Conservation (phyloP, 2,113 vertebrate genomes). For the Plecotus auritus region DNA sequence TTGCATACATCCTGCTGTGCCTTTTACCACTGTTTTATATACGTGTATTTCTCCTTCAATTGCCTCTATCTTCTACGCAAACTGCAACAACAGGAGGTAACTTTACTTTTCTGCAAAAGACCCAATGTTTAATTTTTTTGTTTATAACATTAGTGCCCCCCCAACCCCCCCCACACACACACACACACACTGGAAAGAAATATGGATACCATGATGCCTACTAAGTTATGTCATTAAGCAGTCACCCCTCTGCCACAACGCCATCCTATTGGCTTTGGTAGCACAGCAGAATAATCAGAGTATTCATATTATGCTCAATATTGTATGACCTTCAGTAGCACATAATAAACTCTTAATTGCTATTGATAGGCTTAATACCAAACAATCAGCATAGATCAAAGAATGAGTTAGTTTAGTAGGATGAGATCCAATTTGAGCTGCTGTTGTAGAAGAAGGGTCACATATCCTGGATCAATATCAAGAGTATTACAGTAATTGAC, state of each 20-base stretch:
- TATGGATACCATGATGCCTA: neutral
- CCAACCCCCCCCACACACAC: no score
- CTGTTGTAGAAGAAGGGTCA: slow-evolving; percentile 35
- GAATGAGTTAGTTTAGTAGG: neutral
- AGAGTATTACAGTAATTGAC: slow-evolving; percentile 41
- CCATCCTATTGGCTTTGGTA: neutral
- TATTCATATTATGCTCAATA: slow-evolving; percentile 13
- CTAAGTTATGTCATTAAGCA: slow-evolving; percentile 32
- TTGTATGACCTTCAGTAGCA: neutral
- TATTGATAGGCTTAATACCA: neutral
- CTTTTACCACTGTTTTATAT: neutral
- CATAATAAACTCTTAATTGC: slow-evolving; percentile 21
- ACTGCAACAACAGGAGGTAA: neutral
- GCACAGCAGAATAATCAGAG: neutral
- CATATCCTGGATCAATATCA: neutral
- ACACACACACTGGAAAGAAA: neutral
- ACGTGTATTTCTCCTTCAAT: neutral
- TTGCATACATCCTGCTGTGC: neutral
- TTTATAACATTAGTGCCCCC: slow-evolving; percentile 23
- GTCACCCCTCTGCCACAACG: neutral
- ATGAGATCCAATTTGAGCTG: slow-evolving; percentile 40
- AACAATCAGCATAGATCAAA: slow-evolving; percentile 27
- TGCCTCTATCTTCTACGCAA: slow-evolving; percentile 11
- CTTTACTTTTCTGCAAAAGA: neutral
- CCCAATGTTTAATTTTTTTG: slow-evolving; percentile 47